Evolutionary conservation across 2,113 vertebrate species (phyloP), one percentile per base, ranked within the genome.

Genomic region (Indicator maculatus): DNA sequence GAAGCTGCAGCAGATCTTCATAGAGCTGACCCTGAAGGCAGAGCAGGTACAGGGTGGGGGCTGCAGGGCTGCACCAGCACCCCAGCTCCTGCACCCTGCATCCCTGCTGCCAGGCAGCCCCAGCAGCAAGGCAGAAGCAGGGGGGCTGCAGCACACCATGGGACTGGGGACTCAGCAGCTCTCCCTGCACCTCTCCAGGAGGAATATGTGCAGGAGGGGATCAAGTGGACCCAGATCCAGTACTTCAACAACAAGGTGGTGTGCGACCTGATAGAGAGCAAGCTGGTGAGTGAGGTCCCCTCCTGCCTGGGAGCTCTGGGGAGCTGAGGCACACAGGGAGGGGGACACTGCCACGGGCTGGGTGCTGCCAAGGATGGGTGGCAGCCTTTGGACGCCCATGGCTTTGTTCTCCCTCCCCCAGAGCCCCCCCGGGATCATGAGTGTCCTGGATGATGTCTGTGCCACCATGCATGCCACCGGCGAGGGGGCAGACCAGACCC

Each of bases 241-340:
- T 99, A 99, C 90, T 99, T 99, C 97, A 99, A 99, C 97, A 99
- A 99, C 98, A 99, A 99, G 96, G 90, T 99, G 38, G 99, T 99
- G 92, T 99, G 99, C 12, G 99, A 99, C 93, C 98, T 99, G 70
- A 99, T 99, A 53, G 99, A 99, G 97, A 99, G 99, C 97, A 99
- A 99, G 95, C 87, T 99, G 98, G 98, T 99, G 94, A 98, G 98
- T 64, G 56, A 14, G 23, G 50, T 28, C 33, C 6, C 4, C 50
- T 47, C 12, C 63, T 59, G 67, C 0, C 1, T 24, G 19, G 47
- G 7, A 12, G 12, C n/a, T 31, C 19, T 1, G 1, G 33, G 71
- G 30, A 61, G n/a, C 71, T 4, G 3, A 13, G 41, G 28, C 24
- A 67, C 28, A 30, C 20, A 18, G 30, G 33, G 26, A 39, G 13